Evolutionary conservation across 2,797 vertebrate genomes (phyloP).

Genomic region (Hydrolagus colliei): DNA sequence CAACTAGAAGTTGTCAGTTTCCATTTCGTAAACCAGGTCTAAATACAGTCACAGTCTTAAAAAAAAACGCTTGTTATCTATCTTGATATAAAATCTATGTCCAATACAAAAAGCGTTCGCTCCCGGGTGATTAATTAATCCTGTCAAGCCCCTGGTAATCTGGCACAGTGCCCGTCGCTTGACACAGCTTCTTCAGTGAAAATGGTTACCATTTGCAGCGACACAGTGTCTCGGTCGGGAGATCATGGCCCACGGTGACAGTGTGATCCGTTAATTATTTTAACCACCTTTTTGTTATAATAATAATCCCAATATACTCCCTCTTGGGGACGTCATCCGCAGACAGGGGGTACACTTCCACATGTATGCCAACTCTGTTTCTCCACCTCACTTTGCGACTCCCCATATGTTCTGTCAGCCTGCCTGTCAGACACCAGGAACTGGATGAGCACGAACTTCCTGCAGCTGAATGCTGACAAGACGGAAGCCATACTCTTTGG

Average conservation of each 20-base stretch:
- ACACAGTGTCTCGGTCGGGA: neutral
- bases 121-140: constrained; percentile 27
- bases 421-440: no score
- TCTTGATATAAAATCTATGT: constrained; percentile 7
- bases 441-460: no score
- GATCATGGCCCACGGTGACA: neutral
- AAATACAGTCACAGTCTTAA: neutral
- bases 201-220: neutral
- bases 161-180: neutral
- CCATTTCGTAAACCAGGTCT: neutral
- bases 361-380: no score
- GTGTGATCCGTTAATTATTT: neutral
- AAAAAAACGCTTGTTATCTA: neutral
- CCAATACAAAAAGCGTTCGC: neutral
- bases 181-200: neutral
- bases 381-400: no score
- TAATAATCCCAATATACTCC: no score
- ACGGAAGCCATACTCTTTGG: no score
- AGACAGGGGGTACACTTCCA: no score
- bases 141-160: neutral
- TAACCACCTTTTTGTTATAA: neutral
- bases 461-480: no score
- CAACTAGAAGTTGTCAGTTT: neutral
- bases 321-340: no score
- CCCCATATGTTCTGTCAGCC: no score